Conservation (phyloP, 2,888 invertebrate genomes). For the Phymatocera aterrima region DNA sequence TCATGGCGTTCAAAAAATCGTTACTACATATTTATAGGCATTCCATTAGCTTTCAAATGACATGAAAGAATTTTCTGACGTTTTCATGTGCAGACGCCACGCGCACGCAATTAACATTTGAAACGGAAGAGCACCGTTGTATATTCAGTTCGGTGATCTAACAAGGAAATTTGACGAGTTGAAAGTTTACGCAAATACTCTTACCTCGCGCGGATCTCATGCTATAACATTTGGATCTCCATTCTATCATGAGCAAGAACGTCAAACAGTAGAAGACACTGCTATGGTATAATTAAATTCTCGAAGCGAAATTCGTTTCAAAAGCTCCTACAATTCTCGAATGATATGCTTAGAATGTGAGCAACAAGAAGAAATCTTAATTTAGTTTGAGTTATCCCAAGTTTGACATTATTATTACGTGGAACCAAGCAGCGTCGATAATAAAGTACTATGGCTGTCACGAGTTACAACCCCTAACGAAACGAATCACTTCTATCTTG, state of each 20-base stretch:
- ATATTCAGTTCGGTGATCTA: neutral
- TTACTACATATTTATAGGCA: neutral
- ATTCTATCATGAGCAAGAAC: conserved; percentile 29
- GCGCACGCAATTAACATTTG: too few species aligned
- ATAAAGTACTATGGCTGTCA: neutral
- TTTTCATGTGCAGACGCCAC: too few species aligned
- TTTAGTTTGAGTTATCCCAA: conserved; percentile 32
- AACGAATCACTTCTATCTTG: conserved; percentile 19
- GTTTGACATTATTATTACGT: conserved; percentile 39
- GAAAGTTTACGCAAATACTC: conserved; percentile 5
- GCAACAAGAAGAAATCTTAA: conserved; percentile 35
- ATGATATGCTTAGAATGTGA: conserved; percentile 24
- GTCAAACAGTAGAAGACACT: conserved; percentile 36
- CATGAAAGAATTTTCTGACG: neutral
- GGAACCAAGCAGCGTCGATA: conserved; percentile 26
- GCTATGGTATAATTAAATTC: conserved; percentile 31
- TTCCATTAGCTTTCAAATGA: neutral
- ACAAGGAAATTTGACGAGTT: neutral
- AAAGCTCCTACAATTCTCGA: conserved; percentile 20
- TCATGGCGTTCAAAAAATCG: neutral
- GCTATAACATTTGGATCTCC: conserved; percentile 9
- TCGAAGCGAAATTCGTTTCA: conserved; percentile 1
- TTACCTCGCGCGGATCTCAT: neutral
- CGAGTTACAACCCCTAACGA: conserved; percentile 20
- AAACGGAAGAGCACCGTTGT: too few species aligned